Evolutionary conservation across 2,113 vertebrate genomes (phyloP), one percentile per base, ranked within the genome.

Genomic region (Phylloscopus whistleri): DNA sequence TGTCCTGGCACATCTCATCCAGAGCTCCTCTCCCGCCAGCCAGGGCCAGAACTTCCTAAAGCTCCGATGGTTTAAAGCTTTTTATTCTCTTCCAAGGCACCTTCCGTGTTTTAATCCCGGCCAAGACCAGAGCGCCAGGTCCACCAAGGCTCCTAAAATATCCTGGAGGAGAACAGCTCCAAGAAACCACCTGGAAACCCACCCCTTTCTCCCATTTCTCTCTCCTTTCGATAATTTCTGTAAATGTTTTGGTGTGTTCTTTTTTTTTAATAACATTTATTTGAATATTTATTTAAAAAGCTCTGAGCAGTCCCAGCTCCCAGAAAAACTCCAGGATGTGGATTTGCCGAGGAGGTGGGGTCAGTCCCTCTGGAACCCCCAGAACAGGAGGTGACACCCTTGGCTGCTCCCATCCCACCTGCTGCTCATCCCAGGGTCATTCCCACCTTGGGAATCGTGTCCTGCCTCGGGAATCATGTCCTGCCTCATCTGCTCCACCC

Each of bases 341-440:
- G 44, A 1, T 56, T 56, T 23, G 48, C 8, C 3, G 31, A 19
- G 66, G 48, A 63, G 10, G 10, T 2, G 5, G 23, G 48, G 37
- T 31, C 31, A 1, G 13, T 1, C 7, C 19, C 26, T 33, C 9
- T 6, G 1, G 15, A 67, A 22, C 27, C 21, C 44, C 5, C 10
- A 41, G 39, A 18, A 13, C 1, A 26, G 68, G 44, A 43, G 41
- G 6, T 2, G 41, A 21, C 48, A 31, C 12, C n/a, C 19, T 4
- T 9, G 9, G 10, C 11, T 51, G n/a, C n/a, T 89, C 43, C 75
- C 43, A 31, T 13, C 35, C 4, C 2, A 3, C 35, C 49, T 31
- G 16, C 23, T 63, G 39, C 67, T 14, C 67, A 7, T 28, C 39
- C 4, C 1, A 17, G 26, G 35, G 6, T n/a, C 48, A 8, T 80